Conservation (phyloP, 2,888 invertebrate species). For the Arrhopalites spinosus region DNA sequence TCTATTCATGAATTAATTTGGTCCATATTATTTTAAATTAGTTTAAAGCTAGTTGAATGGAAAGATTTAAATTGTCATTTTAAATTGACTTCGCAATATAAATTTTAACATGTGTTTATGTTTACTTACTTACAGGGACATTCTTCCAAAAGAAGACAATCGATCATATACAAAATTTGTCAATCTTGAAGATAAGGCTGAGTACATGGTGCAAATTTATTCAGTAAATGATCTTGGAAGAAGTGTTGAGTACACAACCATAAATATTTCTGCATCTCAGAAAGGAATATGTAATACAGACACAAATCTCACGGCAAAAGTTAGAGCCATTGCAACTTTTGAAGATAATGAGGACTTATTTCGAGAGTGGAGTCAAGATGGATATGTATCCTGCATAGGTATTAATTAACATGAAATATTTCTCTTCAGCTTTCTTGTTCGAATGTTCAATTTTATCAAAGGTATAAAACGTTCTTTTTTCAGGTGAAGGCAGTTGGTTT, state of each 20-base stretch:
- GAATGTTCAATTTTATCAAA: not conserved
- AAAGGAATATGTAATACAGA: conserved; percentile 44
- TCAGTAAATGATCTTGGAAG: conserved; percentile 16
- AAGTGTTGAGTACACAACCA: conserved; percentile 7
- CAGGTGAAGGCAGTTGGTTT: conserved; percentile 46
- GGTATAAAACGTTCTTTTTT: conserved; percentile 4
- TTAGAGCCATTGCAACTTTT: conserved; percentile 47
- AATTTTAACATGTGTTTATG: not conserved
- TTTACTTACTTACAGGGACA: conserved; percentile 4
- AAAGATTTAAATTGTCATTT: no score
- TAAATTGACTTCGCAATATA: no score
- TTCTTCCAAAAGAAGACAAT: not conserved
- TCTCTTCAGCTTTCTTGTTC: not conserved
- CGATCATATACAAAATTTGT: conserved; percentile 9
- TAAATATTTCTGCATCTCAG: not conserved
- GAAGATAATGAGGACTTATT: conserved; percentile 33
- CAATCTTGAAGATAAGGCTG: not conserved
- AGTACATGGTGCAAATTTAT: conserved; percentile 10
- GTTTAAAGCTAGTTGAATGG: no score
- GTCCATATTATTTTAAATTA: no score
- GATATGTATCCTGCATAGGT: conserved; percentile 51
- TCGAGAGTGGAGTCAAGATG: conserved; percentile 54
- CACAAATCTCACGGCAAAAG: conserved; percentile 52
- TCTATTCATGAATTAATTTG: no score
- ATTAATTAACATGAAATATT: conserved; percentile 1